Conservation (phyloP, 2,797 vertebrate species). For the Calcarius lapponicus region DNA sequence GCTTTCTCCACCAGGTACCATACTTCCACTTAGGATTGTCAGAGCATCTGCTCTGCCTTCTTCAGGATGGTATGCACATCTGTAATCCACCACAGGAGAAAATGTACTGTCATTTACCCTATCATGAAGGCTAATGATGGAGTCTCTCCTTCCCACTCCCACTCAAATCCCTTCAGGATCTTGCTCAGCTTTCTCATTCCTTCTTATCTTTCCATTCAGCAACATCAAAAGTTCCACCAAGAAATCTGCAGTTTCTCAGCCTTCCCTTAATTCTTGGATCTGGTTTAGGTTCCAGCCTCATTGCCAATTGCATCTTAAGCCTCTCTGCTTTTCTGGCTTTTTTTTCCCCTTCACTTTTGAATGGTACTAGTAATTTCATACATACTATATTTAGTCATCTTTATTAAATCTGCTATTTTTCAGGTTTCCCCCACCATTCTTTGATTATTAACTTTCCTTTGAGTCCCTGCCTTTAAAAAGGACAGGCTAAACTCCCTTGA, state of each 20-base stretch:
- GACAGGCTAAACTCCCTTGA: background rate
- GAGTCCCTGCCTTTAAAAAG: background rate
- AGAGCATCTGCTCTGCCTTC: background rate
- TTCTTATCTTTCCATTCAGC: conserved; percentile 25
- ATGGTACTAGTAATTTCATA: background rate
- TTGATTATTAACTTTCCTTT: background rate
- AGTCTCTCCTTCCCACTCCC: conserved; percentile 41
- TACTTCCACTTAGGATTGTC: background rate
- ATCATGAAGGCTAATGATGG: background rate
- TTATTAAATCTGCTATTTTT: conserved; percentile 18
- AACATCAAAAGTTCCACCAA: conserved; percentile 31
- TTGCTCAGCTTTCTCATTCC: conserved; percentile 30
- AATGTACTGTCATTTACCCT: background rate
- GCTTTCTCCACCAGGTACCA: background rate
- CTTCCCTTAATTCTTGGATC: background rate
- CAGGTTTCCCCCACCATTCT: background rate
- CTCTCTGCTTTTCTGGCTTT: background rate
- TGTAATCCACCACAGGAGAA: background rate
- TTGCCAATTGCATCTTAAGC: background rate
- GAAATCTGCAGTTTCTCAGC: background rate
- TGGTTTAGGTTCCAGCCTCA: background rate
- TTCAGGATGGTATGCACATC: background rate
- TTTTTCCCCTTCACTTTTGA: background rate
- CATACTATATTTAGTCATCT: background rate
- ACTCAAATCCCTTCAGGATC: conserved; percentile 44